A percentile compares a stretch with the other conserved stretches of the same genome.
phyloP scores from a whole-genome alignment of 2,797 vertebrate genomes.

The Coregonus sp. region DNA sequence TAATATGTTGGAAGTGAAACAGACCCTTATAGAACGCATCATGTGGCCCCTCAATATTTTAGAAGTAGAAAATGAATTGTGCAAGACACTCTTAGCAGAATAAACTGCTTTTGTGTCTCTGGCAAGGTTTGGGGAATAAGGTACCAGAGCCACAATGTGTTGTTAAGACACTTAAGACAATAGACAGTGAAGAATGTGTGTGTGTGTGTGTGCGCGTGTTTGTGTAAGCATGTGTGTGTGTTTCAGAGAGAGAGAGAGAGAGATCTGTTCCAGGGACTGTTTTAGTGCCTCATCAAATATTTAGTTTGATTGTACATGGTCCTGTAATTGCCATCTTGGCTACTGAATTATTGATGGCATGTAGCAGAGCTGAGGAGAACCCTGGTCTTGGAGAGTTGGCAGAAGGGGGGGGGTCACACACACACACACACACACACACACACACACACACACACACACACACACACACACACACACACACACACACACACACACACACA shows the following conservation, averaged over 20 bases:
- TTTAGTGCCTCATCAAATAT: conserved; percentile 86
- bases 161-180: conserved; percentile 62
- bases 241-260: conserved; percentile 45
- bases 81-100: conserved; percentile 62
- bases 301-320: conserved; percentile 84
- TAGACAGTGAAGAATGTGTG: conserved; percentile 37
- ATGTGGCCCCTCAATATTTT: conserved; percentile 56
- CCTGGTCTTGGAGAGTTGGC: conserved; percentile 30
- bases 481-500: conserved; percentile 21
- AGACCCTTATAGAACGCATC: conserved; percentile 25
- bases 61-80: conserved; percentile 64
- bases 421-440: conserved; percentile 15
- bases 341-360: conserved; percentile 81
- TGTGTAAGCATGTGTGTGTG: conserved; percentile 9
- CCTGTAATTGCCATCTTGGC: conserved; percentile 83
- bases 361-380: conserved; percentile 70
- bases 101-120: conserved; percentile 62
- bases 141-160: conserved; percentile 51
- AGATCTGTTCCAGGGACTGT: conserved; percentile 79
- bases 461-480: conserved; percentile 40
- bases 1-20: background rate
- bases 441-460: conserved; percentile 15
- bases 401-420: conserved; percentile 5
- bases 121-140: conserved; percentile 62
- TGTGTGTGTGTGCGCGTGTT: conserved; percentile 18